Evolutionary conservation across 2,113 vertebrate genomes (phyloP), one percentile per base, ranked within the genome.

Genomic region (Semnopithecus entellus): DNA sequence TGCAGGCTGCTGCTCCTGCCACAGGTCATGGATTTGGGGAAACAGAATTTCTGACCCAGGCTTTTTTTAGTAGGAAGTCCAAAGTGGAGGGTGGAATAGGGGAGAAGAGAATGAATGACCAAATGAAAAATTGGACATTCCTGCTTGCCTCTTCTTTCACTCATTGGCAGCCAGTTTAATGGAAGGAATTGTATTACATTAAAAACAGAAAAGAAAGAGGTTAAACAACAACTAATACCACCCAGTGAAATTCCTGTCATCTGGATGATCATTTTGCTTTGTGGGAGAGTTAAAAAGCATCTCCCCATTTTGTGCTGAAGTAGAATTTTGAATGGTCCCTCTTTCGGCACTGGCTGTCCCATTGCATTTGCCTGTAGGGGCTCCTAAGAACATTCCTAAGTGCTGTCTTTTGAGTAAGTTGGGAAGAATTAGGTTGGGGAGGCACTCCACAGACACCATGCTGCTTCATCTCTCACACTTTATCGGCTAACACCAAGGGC

Each of bases 191-290:
- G 12, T 18, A 78, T 84, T 68, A 14, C 25, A 70, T 93, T 86
- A 43, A 97, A 10, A 38, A n/a, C 5, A 5, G 17, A 55, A 70
- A 16, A 80, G 79, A 61, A 85, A 66, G 35, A 38, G 23, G 17
- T 35, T 64, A 91, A 95, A 83, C 70, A 38, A 35, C 48, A 11
- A 88, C 66, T 57, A 59, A 17, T 38, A 82, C 75, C 57, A 50
- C 30, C 38, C 6, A 45, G 52, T n/a, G 59, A 70, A 76, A 68
- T 73, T 22, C 14, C 48, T 73, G 6, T 50, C 25, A 20, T 91
- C 85, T 88, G 50, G 17, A 79, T 52, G 80, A 79, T 73, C 59
- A 66, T 61, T 90, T 93, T 93, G 16, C 93, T 87, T 75, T 78
- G 25, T 38, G 11, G 6, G 40, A 81, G 66, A 45, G 18, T 61